These are phyloP conservation scores for Epinephelus moara DNA, from an alignment of 2,113 vertebrate species.

Conservation along the genomic window DNA sequence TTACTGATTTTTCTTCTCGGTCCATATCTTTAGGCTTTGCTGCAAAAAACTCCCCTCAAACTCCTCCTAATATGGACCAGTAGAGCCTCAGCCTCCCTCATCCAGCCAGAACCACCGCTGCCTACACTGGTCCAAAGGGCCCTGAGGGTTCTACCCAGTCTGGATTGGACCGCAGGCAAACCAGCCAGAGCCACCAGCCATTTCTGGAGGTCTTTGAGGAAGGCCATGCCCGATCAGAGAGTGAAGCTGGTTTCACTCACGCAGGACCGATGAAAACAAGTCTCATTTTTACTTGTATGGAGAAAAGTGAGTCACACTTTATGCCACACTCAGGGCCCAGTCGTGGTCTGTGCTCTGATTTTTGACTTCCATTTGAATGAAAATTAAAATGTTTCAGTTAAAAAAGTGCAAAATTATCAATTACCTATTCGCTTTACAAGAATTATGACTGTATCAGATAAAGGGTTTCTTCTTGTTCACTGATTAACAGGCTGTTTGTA, in stretches of 20 bases:
- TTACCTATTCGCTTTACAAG: neutral
- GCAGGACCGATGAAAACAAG: neutral
- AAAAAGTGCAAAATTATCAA: neutral
- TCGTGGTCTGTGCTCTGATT: neutral
- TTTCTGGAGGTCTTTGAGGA: constrained; percentile 89
- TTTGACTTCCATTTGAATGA: constrained; percentile 3
- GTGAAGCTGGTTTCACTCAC: neutral
- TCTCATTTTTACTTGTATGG: neutral
- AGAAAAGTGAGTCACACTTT: neutral
- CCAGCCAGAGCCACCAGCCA: constrained; percentile 67
- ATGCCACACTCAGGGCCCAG: neutral
- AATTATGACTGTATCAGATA: too few relatives aligned
- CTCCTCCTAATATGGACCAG: constrained; percentile 66
- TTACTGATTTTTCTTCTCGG: neutral
- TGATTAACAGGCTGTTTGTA: neutral
- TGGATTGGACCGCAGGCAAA: constrained; percentile 83
- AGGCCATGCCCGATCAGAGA: constrained; percentile 82
- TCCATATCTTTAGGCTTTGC: constrained; percentile 60
- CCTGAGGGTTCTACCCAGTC: constrained; percentile 86
- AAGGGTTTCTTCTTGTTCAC: neutral
- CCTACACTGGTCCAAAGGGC: constrained; percentile 86
- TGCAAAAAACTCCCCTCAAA: constrained; percentile 58
- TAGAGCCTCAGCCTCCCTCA: constrained; percentile 15
- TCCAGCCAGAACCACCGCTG: constrained; percentile 72
- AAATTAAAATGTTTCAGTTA: neutral